These are phyloP conservation scores for Lytechinus variegatus DNA, from an alignment of 35 echinoderm and acorn worm species.

Conservation along the genomic window DNA sequence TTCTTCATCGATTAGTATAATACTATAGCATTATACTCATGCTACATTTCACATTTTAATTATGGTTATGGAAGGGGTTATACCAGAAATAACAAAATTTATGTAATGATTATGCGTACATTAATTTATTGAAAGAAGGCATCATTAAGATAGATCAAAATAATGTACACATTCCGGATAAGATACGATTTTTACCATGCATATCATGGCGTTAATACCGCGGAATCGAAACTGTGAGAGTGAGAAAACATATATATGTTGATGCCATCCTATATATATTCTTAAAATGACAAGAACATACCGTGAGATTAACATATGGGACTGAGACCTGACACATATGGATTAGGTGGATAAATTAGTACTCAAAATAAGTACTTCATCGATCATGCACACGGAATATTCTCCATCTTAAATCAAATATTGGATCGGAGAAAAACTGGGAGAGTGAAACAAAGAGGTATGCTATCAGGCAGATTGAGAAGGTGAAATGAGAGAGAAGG, in stretches of 20 bases:
- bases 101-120: too few species aligned
- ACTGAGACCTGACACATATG: not conserved
- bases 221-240: too few species aligned
- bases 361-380: not conserved
- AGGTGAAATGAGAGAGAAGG: not conserved
- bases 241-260: not conserved
- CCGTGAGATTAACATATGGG: not conserved
- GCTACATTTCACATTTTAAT: too few species aligned
- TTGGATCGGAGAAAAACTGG: not conserved
- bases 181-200: too few species aligned
- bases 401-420: slow-evolving; percentile 1
- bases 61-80: too few species aligned
- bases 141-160: too few species aligned
- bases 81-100: too few species aligned
- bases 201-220: too few species aligned
- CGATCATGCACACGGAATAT: not conserved
- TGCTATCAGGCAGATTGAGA: not conserved
- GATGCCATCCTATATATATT: not conserved
- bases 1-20: too few species aligned
- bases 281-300: not conserved
- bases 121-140: too few species aligned
- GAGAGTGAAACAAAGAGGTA: not conserved
- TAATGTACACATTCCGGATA: too few species aligned
- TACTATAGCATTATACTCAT: too few species aligned
- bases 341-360: not conserved